Evolutionary conservation across 2,113 vertebrate species (phyloP), one percentile per base, ranked within the genome.

Genomic region (Lepus timidus): DNA sequence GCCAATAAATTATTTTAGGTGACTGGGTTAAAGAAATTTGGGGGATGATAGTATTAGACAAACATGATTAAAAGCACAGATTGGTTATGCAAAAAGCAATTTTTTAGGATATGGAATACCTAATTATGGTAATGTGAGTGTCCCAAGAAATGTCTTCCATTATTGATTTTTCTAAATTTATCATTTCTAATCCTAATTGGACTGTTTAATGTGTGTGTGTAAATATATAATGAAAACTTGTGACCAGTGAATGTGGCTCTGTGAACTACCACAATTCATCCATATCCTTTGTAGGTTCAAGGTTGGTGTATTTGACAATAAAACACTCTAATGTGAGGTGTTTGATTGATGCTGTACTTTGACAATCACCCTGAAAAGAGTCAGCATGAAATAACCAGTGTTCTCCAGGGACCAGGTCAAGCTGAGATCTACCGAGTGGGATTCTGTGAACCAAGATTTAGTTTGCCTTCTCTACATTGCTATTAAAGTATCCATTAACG

Each of bases 361-460:
- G 7, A 49, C 4, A 49, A 29, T 31, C 2, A 1, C 33, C 52
- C 49, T 49, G 64, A 19, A 91, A 55, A 19, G 12, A 91, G 65
- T 16, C 13, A 25, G 2, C 22, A 1, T 25, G 9, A 1, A 9
- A 20, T 27, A 39, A 58, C 3, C 6, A 61, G 25, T 0, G 0
- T n/a, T 14, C 11, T 7, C 7, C 22, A 9, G 61, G 75, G 44
- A 31, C 25, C 22, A 91, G n/a, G 14, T 25, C 14, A 7, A 74
- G 12, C 3, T 33, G 74, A 44, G 44, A 49, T 0, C 0, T 25
- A 25, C 31, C 23, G 22, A 9, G 39, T 1, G 31, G 67, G 0
- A 2, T 64, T 90, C 51, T 3, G 29, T 6, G 5, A 23, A 61
- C 9, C n/a, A 39, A 82, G 39, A 85, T 64, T 52, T 17, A 17